Evolutionary conservation across 2,797 vertebrate species (phyloP).

Genomic region (Mus minutoides): DNA sequence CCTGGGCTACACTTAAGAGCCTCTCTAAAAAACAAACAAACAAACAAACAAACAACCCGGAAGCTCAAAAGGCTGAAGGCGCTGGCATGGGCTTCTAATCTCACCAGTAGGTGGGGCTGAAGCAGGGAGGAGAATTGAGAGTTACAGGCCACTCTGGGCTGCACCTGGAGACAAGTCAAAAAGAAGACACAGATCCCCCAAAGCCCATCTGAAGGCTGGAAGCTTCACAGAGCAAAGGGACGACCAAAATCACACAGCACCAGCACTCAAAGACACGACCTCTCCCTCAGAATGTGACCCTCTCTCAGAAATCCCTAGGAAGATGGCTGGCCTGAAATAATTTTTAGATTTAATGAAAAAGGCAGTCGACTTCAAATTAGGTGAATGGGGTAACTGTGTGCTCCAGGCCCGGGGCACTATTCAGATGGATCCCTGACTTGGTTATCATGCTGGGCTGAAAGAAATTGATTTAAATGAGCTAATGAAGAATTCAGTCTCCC

Average conservation of each 20-base stretch:
- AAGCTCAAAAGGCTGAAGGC: neutral
- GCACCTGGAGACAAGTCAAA: neutral
- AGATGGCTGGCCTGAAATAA: slow-evolving; percentile 59
- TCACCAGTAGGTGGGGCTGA: neutral
- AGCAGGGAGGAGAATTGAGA: neutral
- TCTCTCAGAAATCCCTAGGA: slow-evolving; percentile 54
- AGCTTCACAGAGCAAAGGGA: neutral
- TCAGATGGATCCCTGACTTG: slow-evolving; percentile 64
- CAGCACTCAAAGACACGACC: neutral
- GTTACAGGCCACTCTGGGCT: neutral
- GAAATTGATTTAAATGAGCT: slow-evolving; percentile 77
- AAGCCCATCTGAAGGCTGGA: neutral
- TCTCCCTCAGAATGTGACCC: slow-evolving; percentile 52
- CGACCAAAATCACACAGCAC: neutral
- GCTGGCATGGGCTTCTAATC: neutral
- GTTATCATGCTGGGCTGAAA: slow-evolving; percentile 65
- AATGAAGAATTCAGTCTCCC: slow-evolving; percentile 70
- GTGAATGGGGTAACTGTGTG: slow-evolving; percentile 69
- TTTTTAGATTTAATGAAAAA: slow-evolving; percentile 76
- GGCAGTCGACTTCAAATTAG: slow-evolving; percentile 78
- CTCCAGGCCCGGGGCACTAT: slow-evolving; percentile 54
- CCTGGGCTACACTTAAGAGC: neutral
- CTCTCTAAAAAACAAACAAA: neutral
- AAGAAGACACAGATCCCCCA: neutral
- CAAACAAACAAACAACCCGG: no score